phyloP scores from a whole-genome alignment of 2,113 vertebrate species.

The Prunella fulvescens region DNA sequence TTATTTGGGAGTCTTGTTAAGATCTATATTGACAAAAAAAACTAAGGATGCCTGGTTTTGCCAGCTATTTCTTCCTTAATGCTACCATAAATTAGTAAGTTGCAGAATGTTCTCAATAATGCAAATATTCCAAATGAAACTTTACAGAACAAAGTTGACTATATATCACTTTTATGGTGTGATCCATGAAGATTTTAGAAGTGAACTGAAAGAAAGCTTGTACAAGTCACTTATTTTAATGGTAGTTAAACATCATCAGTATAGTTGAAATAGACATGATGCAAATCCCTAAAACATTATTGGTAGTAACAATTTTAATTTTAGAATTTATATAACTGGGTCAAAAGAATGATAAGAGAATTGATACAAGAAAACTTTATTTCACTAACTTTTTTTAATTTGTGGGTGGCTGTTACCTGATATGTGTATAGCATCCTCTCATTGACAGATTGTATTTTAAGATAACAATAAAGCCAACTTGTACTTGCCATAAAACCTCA shows the following conservation, averaged over 20 bases:
- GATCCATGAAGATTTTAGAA: neutral
- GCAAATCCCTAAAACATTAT: neutral
- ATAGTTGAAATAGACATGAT: neutral
- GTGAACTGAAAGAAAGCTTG: neutral
- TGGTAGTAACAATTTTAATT: neutral
- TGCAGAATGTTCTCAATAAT: neutral
- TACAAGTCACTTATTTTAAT: neutral
- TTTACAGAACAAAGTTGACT: neutral
- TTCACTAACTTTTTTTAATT: neutral
- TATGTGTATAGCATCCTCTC: neutral
- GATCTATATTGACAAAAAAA: neutral
- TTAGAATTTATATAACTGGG: neutral
- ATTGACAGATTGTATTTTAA: neutral
- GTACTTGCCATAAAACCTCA: neutral
- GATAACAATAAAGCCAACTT: neutral
- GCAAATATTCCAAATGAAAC: neutral
- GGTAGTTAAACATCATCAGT: neutral
- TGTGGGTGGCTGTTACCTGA: neutral
- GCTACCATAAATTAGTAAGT: neutral
- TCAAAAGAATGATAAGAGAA: neutral
- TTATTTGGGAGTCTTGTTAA: neutral
- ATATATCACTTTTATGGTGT: neutral
- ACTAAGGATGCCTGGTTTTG: neutral
- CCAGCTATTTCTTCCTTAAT: neutral
- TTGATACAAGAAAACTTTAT: neutral